Evolutionary conservation across 2,113 vertebrate species (phyloP), one percentile per base, ranked within the genome.

Genomic region (Scopus umbretta): DNA sequence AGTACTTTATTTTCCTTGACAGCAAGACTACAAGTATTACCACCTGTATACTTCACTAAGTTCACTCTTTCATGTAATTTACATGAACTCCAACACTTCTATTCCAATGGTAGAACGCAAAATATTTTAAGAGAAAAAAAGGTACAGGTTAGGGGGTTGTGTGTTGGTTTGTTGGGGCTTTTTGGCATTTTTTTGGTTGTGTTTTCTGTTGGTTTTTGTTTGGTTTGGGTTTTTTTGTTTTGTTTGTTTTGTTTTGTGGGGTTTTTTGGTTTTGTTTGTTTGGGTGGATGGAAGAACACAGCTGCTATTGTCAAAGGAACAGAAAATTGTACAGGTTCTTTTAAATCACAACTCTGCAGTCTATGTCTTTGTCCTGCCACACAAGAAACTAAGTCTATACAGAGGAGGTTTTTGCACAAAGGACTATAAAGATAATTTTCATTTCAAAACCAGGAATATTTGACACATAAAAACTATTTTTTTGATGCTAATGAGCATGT

Each of bases 1-100:
- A 73, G 34, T 43, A 68, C 27, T 96, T 96, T 95, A 96, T 96
- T 96, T 93, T 78, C 38, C n/a, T 66, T 20, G 11, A 91, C 32
- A 90, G 27, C 26, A 92, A 72, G 18, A 63, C 50, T 63, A 38
- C 23, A 92, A 66, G 32, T 53, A 91, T 58, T 36, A 88, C 50
- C 34, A 73, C 25, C 7, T 29, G 56, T 47, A 23, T 12, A 32
- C 19, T 59, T 59, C 9, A 66, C 20, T 56, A 79, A 84, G 43
- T 87, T 89, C 40, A 59, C 13, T 90, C 32, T 56, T 79, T 32
- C 47, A 52, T 16, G 26, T 23, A 58, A 61, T 55, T 53, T 23
- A 40, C 9, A 52, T 34, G 12, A 74, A 65, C 14, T 55, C n/a
- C 10, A 81, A 23, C 13, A 18, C 25, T 49, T 92, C n/a, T 58